Evolutionary conservation across 2,113 vertebrate genomes (phyloP), one percentile per base, ranked within the genome.

Genomic region (Lycaon pictus): DNA sequence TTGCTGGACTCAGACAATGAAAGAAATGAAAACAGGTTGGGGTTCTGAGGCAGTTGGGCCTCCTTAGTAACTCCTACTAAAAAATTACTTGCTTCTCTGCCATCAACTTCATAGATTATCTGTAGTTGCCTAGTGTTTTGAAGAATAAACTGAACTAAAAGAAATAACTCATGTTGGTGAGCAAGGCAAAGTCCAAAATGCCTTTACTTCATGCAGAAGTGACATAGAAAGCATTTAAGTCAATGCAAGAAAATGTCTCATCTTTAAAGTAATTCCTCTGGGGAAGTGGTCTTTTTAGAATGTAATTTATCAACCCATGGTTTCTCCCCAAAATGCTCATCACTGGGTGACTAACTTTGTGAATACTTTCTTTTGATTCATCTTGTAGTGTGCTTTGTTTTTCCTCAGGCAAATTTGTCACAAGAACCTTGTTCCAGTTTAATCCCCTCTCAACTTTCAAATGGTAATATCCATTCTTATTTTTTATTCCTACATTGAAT

Each of bases 351-450:
- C 85, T 94, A 53, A 53, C 23, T 79, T 58, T 81, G 62, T 81
- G 56, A 92, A 82, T 37, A 90, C 53, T 92, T 89, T 55, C 82
- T 81, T 92, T 90, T 96, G 53, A 88, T 86, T 80, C 71, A 76
- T 95, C 10, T 35, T 85, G 0, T 0, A 32, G 25, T 58, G 10
- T 76, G 60, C 76, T 19, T 77, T 96, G 37, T 88, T 92, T 97
- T 96, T 85, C 93, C 89, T 95, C 93, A 67, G 87, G 88, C 94
- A 37, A 95, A 77, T 97, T 95, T 94, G 93, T 91, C 85, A 63
- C 88, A 15, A 3, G 13, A 91, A 25, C 1, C 81, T 96, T 67
- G 11, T 97, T 95, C 97, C 93, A 81, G 11, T 67, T 95, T 90
- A 90, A 90, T 80, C 37, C 5, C 63, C 63, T 94, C 74, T 95